Evolutionary conservation across 2,113 vertebrate genomes (phyloP).

Genomic region (Nestor notabilis): DNA sequence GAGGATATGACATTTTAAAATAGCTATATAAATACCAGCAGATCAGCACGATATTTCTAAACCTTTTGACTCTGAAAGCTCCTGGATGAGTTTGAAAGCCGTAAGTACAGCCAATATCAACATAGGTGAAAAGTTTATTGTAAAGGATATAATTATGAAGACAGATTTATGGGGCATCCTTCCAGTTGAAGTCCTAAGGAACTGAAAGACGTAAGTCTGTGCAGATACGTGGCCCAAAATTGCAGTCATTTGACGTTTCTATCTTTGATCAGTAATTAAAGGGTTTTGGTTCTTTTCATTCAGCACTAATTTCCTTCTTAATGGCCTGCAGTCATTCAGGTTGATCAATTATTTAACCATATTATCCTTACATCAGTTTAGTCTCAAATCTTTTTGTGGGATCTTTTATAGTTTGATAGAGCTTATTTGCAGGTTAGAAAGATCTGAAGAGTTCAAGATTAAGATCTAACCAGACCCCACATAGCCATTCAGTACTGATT

Average conservation of each 20-base stretch:
- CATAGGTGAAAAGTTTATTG: background rate
- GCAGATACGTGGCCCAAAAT: constrained; percentile 54
- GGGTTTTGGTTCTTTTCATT: constrained; percentile 81
- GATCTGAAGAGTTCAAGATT: constrained; percentile 76
- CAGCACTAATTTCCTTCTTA: constrained; percentile 80
- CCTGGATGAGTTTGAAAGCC: background rate
- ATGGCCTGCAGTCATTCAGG: constrained; percentile 72
- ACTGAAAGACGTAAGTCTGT: constrained; percentile 35
- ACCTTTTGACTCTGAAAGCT: background rate
- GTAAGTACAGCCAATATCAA: background rate
- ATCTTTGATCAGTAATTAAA: constrained; percentile 85
- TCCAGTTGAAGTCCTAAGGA: constrained; percentile 35
- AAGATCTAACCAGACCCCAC: constrained; percentile 44
- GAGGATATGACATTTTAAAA: background rate
- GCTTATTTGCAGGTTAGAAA: constrained; percentile 76
- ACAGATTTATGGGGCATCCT: background rate
- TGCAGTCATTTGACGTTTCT: constrained; percentile 62
- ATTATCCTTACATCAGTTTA: constrained; percentile 75
- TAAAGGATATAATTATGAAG: background rate
- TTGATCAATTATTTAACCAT: constrained; percentile 83
- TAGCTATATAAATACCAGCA: background rate
- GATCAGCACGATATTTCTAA: background rate
- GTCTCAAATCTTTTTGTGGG: constrained; percentile 78
- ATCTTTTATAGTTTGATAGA: constrained; percentile 82
- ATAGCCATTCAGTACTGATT: background rate